phyloP scores from a whole-genome alignment of 2,797 vertebrate genomes.

The Anabas testudineus region DNA sequence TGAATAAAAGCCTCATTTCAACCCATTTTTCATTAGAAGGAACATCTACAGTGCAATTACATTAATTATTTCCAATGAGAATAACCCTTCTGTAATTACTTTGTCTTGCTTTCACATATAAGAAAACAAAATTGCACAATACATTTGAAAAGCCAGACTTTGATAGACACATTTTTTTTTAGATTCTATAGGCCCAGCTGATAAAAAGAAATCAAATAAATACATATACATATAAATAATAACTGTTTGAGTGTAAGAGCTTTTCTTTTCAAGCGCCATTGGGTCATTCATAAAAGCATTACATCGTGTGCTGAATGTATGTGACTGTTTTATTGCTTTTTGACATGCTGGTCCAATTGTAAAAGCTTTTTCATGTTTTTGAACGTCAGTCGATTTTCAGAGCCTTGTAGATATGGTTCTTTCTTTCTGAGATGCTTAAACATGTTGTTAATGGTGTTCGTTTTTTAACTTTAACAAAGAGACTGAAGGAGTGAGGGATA shows the following conservation, averaged over 20 bases:
- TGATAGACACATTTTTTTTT: neutral
- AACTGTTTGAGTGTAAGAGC: conserved; percentile 5
- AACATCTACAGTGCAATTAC: neutral
- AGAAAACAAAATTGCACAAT: neutral
- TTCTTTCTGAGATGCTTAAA: conserved; percentile 33
- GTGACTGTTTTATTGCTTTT: conserved; percentile 34
- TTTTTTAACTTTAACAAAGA: conserved; percentile 35
- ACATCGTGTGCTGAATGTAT: conserved; percentile 1
- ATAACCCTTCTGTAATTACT: neutral
- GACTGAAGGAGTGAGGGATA: conserved; percentile 19
- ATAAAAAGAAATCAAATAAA: too few species aligned
- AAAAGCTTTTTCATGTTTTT: conserved; percentile 73
- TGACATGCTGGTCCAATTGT: conserved; percentile 38
- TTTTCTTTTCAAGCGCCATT: neutral
- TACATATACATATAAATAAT: too few species aligned
- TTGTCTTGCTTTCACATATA: neutral
- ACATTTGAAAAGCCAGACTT: neutral
- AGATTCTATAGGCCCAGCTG: too few species aligned
- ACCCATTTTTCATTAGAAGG: neutral
- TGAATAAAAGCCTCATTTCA: neutral
- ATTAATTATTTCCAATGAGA: conserved; percentile 1
- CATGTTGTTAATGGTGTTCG: conserved; percentile 19
- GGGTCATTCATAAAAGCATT: conserved; percentile 25
- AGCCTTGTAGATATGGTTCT: conserved; percentile 15
- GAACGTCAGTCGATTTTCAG: conserved; percentile 10